Percentiles rank a stretch among this genome's conserved stretches.
These are phyloP conservation scores for Podotricha telesiphe DNA, from an alignment of 2,888 invertebrate genomes.

Conservation along the genomic window DNA sequence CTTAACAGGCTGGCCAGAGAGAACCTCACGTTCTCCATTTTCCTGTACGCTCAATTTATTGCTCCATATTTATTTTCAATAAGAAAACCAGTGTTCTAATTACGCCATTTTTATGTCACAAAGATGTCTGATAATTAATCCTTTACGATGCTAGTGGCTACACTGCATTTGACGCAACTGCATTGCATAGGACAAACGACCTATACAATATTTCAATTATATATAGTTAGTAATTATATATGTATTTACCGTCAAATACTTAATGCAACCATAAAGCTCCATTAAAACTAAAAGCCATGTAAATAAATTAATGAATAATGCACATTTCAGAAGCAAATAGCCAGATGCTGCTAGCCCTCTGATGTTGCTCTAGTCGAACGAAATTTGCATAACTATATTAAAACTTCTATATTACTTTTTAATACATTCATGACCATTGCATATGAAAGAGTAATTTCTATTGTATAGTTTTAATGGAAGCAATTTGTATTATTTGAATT, in stretches of 20 bases:
- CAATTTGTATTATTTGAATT: background rate
- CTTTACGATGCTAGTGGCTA: no score
- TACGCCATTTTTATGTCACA: no score
- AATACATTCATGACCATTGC: slow-evolving; percentile 33
- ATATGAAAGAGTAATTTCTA: slow-evolving; percentile 9
- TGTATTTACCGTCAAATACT: background rate
- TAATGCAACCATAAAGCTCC: background rate
- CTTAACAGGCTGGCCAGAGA: no score
- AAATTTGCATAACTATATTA: slow-evolving; percentile 21
- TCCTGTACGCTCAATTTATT: no score
- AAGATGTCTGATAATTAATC: no score
- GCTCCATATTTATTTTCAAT: no score
- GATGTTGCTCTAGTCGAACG: slow-evolving; percentile 11
- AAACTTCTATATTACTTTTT: slow-evolving; percentile 32
- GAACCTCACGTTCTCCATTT: no score
- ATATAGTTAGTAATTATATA: background rate
- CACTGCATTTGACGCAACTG: no score
- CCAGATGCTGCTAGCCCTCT: slow-evolving; percentile 11
- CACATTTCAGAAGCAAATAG: slow-evolving; percentile 9
- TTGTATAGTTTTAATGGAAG: background rate
- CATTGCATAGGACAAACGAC: no score
- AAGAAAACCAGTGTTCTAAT: no score
- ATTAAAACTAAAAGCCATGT: slow-evolving; percentile 10
- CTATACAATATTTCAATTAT: no score
- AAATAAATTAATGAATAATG: slow-evolving; percentile 20